A percentile compares a stretch with the other conserved stretches of the same genome.
These are phyloP conservation scores for Limanda limanda DNA, from an alignment of 2,113 vertebrate species.

Conservation along the genomic window DNA sequence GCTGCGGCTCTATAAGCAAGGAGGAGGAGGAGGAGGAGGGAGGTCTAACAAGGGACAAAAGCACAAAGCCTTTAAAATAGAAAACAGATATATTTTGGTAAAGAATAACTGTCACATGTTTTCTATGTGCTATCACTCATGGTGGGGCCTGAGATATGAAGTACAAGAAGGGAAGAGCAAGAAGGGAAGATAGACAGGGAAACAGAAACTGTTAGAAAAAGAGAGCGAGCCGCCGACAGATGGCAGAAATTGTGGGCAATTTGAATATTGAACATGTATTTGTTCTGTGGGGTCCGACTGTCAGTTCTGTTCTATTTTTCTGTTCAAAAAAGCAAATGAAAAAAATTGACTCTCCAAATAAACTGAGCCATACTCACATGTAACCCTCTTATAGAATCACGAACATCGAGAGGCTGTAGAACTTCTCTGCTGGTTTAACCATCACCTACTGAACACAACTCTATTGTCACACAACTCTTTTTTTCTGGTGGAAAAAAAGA, in stretches of 20 bases:
- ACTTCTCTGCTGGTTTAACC: not conserved
- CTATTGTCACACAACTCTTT: too few species aligned
- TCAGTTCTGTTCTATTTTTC: slow-evolving; percentile 37
- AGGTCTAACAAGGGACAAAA: slow-evolving; percentile 13
- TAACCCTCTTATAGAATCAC: not conserved
- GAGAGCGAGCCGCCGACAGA: not conserved
- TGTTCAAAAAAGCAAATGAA: slow-evolving; percentile 25
- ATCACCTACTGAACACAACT: too few species aligned
- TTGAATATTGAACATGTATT: slow-evolving; percentile 34
- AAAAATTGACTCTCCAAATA: slow-evolving; percentile 1
- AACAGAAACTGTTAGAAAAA: not conserved
- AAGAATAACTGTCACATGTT: not conserved
- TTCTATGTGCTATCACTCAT: not conserved
- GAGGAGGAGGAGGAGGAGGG: slow-evolving; percentile 8
- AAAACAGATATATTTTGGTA: not conserved
- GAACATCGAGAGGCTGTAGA: not conserved
- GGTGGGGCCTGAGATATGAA: not conserved
- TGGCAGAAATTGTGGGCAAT: slow-evolving; percentile 16
- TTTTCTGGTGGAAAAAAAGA: too few species aligned
- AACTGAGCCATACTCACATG: not conserved
- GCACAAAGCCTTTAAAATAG: not conserved
- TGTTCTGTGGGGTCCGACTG: slow-evolving; percentile 23
- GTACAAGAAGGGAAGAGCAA: not conserved
- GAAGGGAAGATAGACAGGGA: not conserved
- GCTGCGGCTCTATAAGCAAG: slow-evolving; percentile 45